Evolutionary conservation across 2,888 invertebrate species (phyloP).

Genomic region (Bombylius discolor): DNA sequence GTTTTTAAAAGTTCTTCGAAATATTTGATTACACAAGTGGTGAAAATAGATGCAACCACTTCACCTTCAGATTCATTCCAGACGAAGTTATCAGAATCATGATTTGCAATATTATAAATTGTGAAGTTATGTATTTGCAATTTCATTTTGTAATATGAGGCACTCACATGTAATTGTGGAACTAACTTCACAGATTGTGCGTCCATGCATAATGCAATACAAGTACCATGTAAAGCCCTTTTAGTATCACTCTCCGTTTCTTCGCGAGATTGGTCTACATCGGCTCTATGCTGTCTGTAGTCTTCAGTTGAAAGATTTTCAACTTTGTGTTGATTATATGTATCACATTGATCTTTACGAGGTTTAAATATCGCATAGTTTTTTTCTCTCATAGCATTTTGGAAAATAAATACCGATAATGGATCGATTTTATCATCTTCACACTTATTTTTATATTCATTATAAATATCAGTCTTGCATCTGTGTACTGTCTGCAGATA

Average conservation of each 20-base stretch:
- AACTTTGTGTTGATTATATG: background rate
- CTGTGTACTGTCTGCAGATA: background rate
- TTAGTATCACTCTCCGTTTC: background rate
- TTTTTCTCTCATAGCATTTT: background rate
- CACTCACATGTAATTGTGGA: constrained; percentile 5
- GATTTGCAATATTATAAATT: constrained; percentile 6
- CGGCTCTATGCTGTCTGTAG: background rate
- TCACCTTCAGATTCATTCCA: constrained; percentile 6
- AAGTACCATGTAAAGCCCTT: background rate
- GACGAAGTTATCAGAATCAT: constrained; percentile 8
- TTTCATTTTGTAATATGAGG: constrained; percentile 10
- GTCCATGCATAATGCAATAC: constrained; percentile 3
- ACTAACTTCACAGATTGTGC: constrained; percentile 3
- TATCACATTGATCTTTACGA: constrained; percentile 5
- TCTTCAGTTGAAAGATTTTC: background rate
- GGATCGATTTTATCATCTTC: background rate
- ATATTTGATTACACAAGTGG: background rate
- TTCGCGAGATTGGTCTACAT: background rate
- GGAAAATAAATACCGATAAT: background rate
- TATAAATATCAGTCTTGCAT: background rate
- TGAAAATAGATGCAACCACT: constrained; percentile 1
- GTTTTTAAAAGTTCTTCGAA: background rate
- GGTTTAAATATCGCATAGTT: background rate
- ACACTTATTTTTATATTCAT: background rate
- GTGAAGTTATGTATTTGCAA: constrained; percentile 10